Evolutionary conservation across 2,888 invertebrate genomes (phyloP), one percentile per base, ranked within the genome.

Genomic region (Parthenolecanium corni): DNA sequence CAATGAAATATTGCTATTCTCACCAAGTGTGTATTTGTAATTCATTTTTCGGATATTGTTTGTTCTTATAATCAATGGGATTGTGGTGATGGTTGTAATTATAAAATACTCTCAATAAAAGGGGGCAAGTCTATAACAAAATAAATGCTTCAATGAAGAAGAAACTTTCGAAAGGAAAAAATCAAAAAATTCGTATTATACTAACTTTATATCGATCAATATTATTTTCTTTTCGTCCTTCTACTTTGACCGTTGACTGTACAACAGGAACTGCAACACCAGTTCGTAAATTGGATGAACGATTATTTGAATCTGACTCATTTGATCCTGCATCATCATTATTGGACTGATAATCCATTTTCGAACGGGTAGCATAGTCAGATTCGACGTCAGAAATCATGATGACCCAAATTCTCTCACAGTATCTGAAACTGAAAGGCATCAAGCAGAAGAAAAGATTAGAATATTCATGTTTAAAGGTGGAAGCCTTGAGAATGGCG

Each of bases 191-290:
- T 11, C 11, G n/a, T 49, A 16, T 5, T 16, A 12, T 16, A 25
- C n/a, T 42, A 31, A 49, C 58, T 14, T 58, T 58, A n/a, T n/a
- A 47, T 49, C 58, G 18, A 36, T 58, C 58, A 21, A 58, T 47
- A 11, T 31, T 23, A 47, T 31, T 58, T 58, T 47, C 58, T 14
- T 58, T 58, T 46, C 58, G 46, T 21, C 47, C 47, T 58, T 58
- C 58, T n/a, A 58, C 58, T 58, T 58, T 58, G 11, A 58, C 58
- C 9, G 58, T 58, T 3, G 58, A 58, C 21, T 58, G 58, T 20
- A 58, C 20, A 6, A 14, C 12, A 20, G 58, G 47, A 2, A 44
- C 47, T 6, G 21, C 9, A 14, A 31, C 47, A n/a, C 21, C n/a
- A 16, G 44, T 31, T 46, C 58, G 25, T 1, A 42, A 40, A 44